Percentiles rank a stretch among this genome's conserved stretches.
These are phyloP conservation scores for Echeneis naucrates DNA, from an alignment of 2,797 vertebrate species.

Conservation along the genomic window DNA sequence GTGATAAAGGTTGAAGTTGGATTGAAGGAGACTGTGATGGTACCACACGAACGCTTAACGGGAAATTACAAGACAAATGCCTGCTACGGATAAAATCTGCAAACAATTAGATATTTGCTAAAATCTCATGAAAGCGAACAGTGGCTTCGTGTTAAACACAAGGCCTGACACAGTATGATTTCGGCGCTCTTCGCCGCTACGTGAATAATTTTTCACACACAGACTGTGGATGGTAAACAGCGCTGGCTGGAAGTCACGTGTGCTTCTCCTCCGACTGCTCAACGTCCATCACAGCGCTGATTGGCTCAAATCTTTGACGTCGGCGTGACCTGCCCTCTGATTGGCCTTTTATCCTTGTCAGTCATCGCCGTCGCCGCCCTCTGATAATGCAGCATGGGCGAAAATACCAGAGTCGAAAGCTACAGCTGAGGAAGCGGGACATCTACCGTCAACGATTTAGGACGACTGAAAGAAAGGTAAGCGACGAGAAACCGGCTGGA, in stretches of 20 bases:
- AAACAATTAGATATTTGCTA: not conserved
- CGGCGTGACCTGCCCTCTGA: constrained; percentile 42
- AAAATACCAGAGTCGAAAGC: constrained; percentile 78
- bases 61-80: not conserved
- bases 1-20: not conserved
- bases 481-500: not conserved
- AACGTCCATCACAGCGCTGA: constrained; percentile 35
- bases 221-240: constrained; percentile 73
- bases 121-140: not conserved
- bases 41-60: too few relatives aligned
- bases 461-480: constrained; percentile 72
- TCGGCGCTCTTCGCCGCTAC: constrained; percentile 1
- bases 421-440: constrained; percentile 66
- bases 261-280: constrained; percentile 28
- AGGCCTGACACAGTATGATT: not conserved
- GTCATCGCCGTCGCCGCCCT: constrained; percentile 73
- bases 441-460: constrained; percentile 55
- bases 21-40: not conserved
- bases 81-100: not conserved
- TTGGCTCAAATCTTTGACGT: constrained; percentile 54
- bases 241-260: constrained; percentile 69
- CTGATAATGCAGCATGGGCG: constrained; percentile 88
- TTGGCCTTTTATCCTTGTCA: constrained; percentile 69
- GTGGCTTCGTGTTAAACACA: not conserved
- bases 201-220: constrained; percentile 36